phyloP scores from a whole-genome alignment of 2,888 invertebrate genomes.

The Archaeoteleia sp. region DNA sequence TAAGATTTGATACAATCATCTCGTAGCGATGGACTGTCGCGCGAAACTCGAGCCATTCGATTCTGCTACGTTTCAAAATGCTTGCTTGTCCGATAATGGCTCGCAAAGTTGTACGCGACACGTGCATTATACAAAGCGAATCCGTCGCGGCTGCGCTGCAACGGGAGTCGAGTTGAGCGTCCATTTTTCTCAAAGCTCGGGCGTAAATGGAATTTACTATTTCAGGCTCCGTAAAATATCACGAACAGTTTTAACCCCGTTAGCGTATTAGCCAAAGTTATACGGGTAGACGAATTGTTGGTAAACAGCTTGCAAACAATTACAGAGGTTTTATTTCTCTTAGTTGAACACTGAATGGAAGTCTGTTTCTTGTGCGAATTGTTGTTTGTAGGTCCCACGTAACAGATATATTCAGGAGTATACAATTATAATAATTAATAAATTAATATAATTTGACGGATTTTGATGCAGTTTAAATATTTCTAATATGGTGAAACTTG shows the following conservation, averaged over 20 bases:
- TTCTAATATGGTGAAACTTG: too few species aligned
- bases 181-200: constrained; percentile 49
- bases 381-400: too few species aligned
- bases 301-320: constrained; percentile 51
- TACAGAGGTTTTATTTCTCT: too few species aligned
- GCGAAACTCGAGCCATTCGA: constrained; percentile 11
- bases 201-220: constrained; percentile 51
- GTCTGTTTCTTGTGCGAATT: too few species aligned
- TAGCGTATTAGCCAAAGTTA: constrained; percentile 42
- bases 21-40: constrained; percentile 16
- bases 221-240: constrained; percentile 51
- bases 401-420: too few species aligned
- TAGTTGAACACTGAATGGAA: too few species aligned
- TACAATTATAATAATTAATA: too few species aligned
- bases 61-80: constrained; percentile 24
- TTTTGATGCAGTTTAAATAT: too few species aligned
- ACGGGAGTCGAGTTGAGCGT: constrained; percentile 31
- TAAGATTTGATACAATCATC: constrained; percentile 46
- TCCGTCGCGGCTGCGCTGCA: constrained; percentile 43
- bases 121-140: constrained; percentile 51
- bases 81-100: constrained; percentile 45
- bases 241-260: constrained; percentile 49
- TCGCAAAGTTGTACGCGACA: constrained; percentile 46
- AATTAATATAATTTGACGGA: too few species aligned
- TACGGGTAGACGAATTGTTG: constrained; percentile 18